A percentile compares a stretch with the other conserved stretches of the same genome.
phyloP scores from a whole-genome alignment of 2,888 invertebrate genomes.

The Parelbella ahira region DNA sequence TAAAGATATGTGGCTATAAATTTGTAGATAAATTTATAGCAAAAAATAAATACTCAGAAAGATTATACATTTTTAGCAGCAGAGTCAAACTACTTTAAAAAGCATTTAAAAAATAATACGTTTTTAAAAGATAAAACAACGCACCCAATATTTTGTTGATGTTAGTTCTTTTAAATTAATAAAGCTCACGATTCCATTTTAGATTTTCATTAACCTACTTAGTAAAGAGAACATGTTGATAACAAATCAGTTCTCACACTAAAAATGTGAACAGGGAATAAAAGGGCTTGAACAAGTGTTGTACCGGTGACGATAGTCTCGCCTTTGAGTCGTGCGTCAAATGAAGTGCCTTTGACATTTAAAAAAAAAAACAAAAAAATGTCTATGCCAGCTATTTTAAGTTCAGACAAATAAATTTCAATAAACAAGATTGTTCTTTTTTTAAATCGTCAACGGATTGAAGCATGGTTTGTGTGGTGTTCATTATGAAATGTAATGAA shows the following conservation, averaged over 20 bases:
- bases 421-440: conserved; percentile 35
- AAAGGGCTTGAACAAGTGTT: conserved; percentile 43
- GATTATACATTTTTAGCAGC: too few relatives aligned
- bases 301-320: conserved; percentile 62
- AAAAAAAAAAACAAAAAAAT: conserved; percentile 32
- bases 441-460: conserved; percentile 30
- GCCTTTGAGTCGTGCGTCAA: conserved; percentile 39
- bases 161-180: too few relatives aligned
- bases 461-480: conserved; percentile 27
- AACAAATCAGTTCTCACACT: conserved; percentile 56
- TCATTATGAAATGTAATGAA: conserved; percentile 45
- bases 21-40: too few relatives aligned
- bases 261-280: conserved; percentile 36
- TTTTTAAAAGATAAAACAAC: too few relatives aligned
- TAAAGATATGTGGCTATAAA: too few relatives aligned
- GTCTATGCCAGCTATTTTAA: conserved; percentile 13
- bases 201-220: conserved; percentile 1
- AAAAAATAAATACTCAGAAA: too few relatives aligned
- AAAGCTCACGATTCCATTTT: too few relatives aligned
- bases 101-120: too few relatives aligned
- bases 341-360: conserved; percentile 27
- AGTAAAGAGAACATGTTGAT: conserved; percentile 35
- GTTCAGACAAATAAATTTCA: conserved; percentile 27
- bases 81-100: too few relatives aligned
- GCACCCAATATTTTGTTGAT: too few relatives aligned